These are phyloP conservation scores for Salticus scenicus DNA, from an alignment of 2,888 invertebrate genomes.

Conservation along the genomic window DNA sequence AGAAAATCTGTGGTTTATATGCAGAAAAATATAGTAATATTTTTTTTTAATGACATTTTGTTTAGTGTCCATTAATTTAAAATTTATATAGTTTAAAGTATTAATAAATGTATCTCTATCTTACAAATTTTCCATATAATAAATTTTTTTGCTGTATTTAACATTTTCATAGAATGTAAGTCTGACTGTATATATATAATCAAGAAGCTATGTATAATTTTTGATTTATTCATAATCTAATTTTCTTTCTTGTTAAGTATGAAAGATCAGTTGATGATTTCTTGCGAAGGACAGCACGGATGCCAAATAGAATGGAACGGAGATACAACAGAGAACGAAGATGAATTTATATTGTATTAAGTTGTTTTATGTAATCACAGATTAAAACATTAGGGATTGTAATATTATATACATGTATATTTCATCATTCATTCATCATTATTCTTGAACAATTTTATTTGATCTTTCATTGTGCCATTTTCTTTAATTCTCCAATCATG, in stretches of 20 bases:
- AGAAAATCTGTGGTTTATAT: no score
- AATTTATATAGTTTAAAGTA: no score
- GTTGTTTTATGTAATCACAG: not conserved
- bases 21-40: no score
- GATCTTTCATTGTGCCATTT: not conserved
- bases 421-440: constrained; percentile 7
- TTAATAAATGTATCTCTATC: no score
- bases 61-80: no score
- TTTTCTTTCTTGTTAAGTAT: constrained; percentile 78
- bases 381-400: not conserved
- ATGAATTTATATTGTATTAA: constrained; percentile 28
- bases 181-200: no score
- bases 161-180: no score
- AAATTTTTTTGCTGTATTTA: no score
- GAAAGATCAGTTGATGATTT: constrained; percentile 93
- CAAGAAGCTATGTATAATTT: no score
- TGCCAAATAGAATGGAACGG: constrained; percentile 78
- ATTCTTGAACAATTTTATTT: not conserved
- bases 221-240: no score
- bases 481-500: not conserved
- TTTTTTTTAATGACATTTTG: no score
- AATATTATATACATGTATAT: not conserved
- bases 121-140: no score
- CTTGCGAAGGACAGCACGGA: constrained; percentile 83
- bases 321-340: constrained; percentile 75